A percentile compares a stretch with the other conserved stretches of the same genome.
phyloP scores from a whole-genome alignment of 2,113 vertebrate genomes.

The Scolopax mira region DNA sequence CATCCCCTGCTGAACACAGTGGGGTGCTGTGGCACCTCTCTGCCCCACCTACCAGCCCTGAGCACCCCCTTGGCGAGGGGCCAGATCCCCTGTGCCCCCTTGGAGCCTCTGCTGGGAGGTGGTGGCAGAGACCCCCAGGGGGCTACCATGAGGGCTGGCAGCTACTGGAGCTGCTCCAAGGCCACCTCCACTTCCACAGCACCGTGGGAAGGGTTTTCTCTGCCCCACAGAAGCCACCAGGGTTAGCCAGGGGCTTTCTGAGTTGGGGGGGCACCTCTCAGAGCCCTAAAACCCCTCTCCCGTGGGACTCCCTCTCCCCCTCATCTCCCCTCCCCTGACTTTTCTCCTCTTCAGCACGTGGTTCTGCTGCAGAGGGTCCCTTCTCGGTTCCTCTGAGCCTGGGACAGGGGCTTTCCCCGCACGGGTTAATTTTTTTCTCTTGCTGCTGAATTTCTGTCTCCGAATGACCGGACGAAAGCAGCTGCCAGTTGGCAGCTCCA shows the following conservation, averaged over 20 bases:
- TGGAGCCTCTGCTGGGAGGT: neutral
- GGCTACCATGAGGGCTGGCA: neutral
- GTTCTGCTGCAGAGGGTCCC: neutral
- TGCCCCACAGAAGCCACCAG: neutral
- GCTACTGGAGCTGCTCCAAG: neutral
- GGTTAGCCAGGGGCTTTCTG: neutral
- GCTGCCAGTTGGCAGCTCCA: neutral
- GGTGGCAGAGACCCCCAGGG: neutral
- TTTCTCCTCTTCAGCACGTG: neutral
- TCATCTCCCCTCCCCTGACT: neutral
- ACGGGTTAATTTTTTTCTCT: neutral
- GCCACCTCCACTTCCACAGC: fast-evolving
- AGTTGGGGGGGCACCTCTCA: neutral
- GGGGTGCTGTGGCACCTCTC: neutral
- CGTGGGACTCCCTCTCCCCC: fast-evolving
- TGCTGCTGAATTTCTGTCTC: conserved; percentile 29
- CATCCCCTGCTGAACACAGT: fast-evolving
- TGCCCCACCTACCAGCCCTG: neutral
- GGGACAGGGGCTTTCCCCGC: neutral
- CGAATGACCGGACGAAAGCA: neutral
- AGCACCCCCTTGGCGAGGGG: neutral
- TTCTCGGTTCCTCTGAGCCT: neutral
- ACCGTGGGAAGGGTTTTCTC: neutral
- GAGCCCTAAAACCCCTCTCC: neutral
- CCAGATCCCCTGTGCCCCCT: no score